Evolutionary conservation across 2,888 invertebrate species (phyloP).

Genomic region (Agapostemon virescens): DNA sequence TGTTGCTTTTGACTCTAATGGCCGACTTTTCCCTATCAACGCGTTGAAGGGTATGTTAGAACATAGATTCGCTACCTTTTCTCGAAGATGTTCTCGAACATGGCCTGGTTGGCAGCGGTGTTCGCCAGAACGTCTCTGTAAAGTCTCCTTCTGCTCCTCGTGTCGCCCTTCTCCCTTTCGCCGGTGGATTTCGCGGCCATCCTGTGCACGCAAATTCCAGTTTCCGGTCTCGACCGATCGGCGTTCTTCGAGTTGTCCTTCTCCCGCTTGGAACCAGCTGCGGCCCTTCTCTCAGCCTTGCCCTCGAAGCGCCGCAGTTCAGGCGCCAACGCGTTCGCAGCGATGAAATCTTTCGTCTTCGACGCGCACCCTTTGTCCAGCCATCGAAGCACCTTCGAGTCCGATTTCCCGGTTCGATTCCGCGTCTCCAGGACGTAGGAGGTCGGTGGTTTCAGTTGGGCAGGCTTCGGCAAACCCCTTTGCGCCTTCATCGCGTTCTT

Average conservation of each 20-base stretch:
- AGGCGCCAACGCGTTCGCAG: slow-evolving; percentile 62
- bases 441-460: slow-evolving; percentile 55
- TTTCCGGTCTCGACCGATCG: slow-evolving; percentile 26
- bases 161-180: slow-evolving; percentile 34
- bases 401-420: slow-evolving; percentile 46
- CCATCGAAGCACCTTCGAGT: slow-evolving; percentile 58
- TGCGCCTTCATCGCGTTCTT: slow-evolving; percentile 69
- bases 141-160: slow-evolving; percentile 80
- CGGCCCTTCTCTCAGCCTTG: slow-evolving; percentile 51
- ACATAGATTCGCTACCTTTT: slow-evolving; percentile 54
- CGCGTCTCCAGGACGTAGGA: slow-evolving; percentile 66
- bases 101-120: slow-evolving; percentile 65
- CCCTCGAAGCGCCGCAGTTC: slow-evolving; percentile 62
- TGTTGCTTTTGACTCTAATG: too few species aligned
- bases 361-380: slow-evolving; percentile 67
- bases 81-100: slow-evolving; percentile 69
- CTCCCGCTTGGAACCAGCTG: slow-evolving; percentile 13
- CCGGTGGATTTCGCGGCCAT: neutral
- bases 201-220: neutral
- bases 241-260: slow-evolving; percentile 15
- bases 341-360: slow-evolving; percentile 62
- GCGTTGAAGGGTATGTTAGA: too few species aligned
- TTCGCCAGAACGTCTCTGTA: slow-evolving; percentile 82
- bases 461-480: slow-evolving; percentile 69
- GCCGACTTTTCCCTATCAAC: too few species aligned